Evolutionary conservation across 2,113 vertebrate species (phyloP).

Genomic region (Mormyrus iriodes): DNA sequence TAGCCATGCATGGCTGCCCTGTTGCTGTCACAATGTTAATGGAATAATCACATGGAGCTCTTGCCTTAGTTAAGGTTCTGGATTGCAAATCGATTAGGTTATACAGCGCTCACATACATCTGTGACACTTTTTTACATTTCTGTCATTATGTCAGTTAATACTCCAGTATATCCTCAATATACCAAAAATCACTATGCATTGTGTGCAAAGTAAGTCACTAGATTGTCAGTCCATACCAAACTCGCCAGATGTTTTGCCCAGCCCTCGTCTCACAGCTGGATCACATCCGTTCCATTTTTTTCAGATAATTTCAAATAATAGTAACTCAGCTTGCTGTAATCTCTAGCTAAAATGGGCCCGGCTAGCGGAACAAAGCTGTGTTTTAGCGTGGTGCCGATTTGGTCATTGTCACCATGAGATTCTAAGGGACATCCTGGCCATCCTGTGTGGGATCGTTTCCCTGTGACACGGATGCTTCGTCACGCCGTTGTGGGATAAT

Average conservation of each 20-base stretch:
- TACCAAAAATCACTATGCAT: background rate
- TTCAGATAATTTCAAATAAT: background rate
- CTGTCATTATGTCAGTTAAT: background rate
- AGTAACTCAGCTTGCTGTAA: background rate
- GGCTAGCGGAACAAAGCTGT: background rate
- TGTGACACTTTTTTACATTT: background rate
- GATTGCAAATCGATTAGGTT: background rate
- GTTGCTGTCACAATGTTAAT: background rate
- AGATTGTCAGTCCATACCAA: background rate
- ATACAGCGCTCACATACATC: background rate
- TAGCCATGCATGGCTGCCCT: background rate
- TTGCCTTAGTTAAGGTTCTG: background rate
- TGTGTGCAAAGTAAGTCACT: background rate
- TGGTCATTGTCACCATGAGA: background rate
- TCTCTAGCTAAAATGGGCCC: background rate
- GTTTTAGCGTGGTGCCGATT: background rate
- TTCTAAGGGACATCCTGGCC: background rate
- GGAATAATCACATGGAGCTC: background rate
- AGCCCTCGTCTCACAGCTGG: background rate
- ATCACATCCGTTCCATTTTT: background rate
- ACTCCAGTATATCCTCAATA: background rate
- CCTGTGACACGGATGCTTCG: background rate
- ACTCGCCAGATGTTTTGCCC: background rate
- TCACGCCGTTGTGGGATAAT: slow-evolving; percentile 4
- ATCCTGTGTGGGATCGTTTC: background rate